A percentile compares a stretch with the other conserved stretches of the same genome.
These are phyloP conservation scores for Prinia subflava DNA, from an alignment of 2,113 vertebrate species.

Conservation along the genomic window DNA sequence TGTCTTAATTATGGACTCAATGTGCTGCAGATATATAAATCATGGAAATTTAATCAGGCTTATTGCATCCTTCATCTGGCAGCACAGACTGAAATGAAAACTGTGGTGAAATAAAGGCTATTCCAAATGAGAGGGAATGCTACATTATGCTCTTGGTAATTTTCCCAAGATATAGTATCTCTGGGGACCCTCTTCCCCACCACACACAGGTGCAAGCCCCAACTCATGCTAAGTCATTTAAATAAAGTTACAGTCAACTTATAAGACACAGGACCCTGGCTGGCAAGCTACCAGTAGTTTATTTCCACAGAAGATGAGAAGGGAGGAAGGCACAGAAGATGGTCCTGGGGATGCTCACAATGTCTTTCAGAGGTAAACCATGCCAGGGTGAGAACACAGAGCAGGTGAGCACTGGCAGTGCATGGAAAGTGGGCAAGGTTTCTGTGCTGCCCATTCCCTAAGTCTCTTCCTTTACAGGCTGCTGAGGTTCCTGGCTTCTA, in stretches of 20 bases:
- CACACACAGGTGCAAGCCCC: neutral
- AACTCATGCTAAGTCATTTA: neutral
- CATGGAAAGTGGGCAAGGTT: neutral
- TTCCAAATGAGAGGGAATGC: neutral
- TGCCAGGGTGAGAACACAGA: fast-evolving
- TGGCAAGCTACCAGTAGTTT: neutral
- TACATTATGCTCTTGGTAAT: neutral
- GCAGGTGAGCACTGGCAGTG: neutral
- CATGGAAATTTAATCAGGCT: conserved; percentile 58
- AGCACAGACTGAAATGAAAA: conserved; percentile 6
- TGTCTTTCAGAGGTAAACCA: neutral
- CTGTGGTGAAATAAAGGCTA: neutral
- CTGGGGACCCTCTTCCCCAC: neutral
- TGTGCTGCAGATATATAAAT: conserved; percentile 49
- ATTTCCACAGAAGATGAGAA: neutral
- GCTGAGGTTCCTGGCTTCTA: neutral
- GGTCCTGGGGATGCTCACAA: neutral
- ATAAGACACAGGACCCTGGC: neutral
- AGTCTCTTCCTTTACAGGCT: neutral
- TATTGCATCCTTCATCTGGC: conserved; percentile 47
- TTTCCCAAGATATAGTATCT: neutral
- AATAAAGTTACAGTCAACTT: neutral
- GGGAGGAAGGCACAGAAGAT: neutral
- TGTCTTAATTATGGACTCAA: conserved; percentile 26
- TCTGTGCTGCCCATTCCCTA: neutral